phyloP scores from a whole-genome alignment of 2,888 invertebrate species.

The Andrena chrysosceles region DNA sequence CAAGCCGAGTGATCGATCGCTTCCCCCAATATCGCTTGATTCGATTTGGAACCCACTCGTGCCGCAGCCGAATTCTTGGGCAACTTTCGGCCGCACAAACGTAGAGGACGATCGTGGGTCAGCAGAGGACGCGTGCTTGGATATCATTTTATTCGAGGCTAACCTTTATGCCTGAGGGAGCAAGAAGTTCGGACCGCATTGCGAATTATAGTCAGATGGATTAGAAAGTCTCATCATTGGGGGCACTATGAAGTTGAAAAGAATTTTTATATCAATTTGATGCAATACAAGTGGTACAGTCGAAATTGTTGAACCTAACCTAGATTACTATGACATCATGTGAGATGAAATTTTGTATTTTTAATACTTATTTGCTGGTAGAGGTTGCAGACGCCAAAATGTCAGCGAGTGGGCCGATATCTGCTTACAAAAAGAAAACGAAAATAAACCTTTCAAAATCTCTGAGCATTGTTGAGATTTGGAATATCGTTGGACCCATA shows the following conservation, averaged over 20 bases:
- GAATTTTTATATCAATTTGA: not conserved
- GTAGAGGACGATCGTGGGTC: conserved; percentile 11
- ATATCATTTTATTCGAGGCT: not conserved
- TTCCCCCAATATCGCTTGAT: conserved; percentile 68
- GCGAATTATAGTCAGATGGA: not conserved
- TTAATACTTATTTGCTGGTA: not conserved
- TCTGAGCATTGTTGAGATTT: conserved; percentile 64
- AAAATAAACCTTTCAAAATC: conserved; percentile 50
- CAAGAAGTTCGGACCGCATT: not conserved
- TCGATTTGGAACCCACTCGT: conserved; percentile 66
- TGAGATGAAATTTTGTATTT: not conserved
- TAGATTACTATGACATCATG: not conserved
- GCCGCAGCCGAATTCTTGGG: conserved; percentile 46
- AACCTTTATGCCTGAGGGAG: not conserved
- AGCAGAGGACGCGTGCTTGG: not conserved
- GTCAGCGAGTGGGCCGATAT: not conserved
- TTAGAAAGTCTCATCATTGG: not conserved
- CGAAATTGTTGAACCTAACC: not conserved
- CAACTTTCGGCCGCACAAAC: conserved; percentile 45
- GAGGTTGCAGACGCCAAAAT: conserved; percentile 22
- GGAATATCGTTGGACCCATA: conserved; percentile 71
- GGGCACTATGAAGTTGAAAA: not conserved
- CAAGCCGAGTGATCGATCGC: conserved; percentile 70
- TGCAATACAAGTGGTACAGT: not conserved
- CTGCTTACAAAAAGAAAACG: conserved; percentile 28